phyloP scores from a whole-genome alignment of 2,113 vertebrate species.

The Heptranchias perlo region DNA sequence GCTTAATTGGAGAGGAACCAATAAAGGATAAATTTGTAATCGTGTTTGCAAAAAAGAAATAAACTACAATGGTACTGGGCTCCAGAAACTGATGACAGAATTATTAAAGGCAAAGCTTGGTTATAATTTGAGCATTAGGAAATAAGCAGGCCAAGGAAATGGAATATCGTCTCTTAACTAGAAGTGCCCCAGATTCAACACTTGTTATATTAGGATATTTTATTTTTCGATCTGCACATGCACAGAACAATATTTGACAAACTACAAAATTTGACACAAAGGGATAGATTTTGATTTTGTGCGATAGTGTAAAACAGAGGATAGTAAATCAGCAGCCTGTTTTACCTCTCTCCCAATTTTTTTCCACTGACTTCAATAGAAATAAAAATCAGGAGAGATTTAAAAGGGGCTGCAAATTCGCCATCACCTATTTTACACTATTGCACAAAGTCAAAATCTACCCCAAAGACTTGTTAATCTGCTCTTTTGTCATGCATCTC shows the following conservation, averaged over 20 bases:
- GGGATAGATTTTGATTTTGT: background rate
- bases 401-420: background rate
- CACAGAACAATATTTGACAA: background rate
- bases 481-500: background rate
- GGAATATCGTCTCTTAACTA: background rate
- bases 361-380: too few species aligned
- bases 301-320: background rate
- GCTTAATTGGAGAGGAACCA: background rate
- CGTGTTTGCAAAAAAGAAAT: background rate
- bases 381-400: background rate
- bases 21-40: background rate
- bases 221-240: background rate
- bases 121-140: background rate
- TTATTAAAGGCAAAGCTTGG: background rate
- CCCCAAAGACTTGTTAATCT: background rate
- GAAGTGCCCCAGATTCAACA: background rate
- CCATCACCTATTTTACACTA: background rate
- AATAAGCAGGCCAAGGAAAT: constrained; percentile 17
- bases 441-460: background rate
- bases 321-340: background rate
- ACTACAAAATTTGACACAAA: background rate
- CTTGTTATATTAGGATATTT: background rate
- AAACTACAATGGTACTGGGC: background rate
- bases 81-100: background rate
- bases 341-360: too few species aligned